Conservation (phyloP, 2,113 vertebrate genomes). For the Zapus hudsonius region DNA sequence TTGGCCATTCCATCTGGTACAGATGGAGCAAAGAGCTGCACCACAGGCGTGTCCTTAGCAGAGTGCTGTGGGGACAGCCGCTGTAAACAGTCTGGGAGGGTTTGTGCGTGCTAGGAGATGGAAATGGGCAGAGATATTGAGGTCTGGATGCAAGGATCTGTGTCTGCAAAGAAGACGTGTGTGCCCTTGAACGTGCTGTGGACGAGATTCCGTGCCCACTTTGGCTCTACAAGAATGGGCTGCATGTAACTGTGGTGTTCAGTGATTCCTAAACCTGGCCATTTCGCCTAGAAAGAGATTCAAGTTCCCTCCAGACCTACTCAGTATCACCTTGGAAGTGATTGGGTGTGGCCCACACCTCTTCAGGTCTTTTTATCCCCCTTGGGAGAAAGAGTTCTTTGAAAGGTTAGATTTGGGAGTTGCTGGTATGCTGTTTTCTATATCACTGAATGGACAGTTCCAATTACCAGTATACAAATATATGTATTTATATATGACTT, state of each 20-base stretch:
- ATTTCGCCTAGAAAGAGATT: neutral
- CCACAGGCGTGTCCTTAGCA: neutral
- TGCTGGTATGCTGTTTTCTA: neutral
- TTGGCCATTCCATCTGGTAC: neutral
- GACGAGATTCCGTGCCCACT: neutral
- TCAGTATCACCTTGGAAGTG: neutral
- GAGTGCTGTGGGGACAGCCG: constrained; percentile 19
- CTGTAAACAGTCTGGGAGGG: neutral
- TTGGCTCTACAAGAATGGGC: neutral
- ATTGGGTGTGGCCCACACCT: neutral
- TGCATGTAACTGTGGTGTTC: neutral
- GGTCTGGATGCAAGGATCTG: neutral
- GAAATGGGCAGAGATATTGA: neutral
- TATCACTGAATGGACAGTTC: neutral
- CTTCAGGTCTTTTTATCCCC: too few species aligned
- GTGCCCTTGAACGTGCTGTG: neutral
- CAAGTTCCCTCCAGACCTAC: neutral
- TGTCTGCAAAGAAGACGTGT: neutral
- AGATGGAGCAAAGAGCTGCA: neutral
- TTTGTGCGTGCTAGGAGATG: neutral
- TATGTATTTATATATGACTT: neutral
- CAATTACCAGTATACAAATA: neutral
- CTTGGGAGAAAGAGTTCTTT: neutral
- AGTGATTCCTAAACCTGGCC: neutral
- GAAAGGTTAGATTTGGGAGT: neutral